phyloP scores from a whole-genome alignment of 2,888 invertebrate genomes.

The Suillia variegata region DNA sequence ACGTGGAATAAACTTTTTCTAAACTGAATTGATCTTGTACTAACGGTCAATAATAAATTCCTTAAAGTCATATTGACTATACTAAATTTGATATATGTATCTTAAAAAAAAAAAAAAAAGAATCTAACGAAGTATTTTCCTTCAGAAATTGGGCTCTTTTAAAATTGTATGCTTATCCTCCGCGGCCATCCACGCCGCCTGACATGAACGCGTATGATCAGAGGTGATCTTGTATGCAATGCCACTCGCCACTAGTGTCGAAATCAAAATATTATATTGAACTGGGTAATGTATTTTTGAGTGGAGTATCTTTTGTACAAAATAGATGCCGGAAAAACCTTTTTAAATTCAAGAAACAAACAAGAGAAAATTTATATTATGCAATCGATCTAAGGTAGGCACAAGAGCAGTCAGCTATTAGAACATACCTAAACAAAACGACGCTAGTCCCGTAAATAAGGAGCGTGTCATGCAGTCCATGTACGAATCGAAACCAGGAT shows the following conservation, averaged over 20 bases:
- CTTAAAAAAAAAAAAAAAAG: neutral
- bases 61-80: too few species aligned
- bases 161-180: conserved; percentile 61
- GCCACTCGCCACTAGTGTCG: conserved; percentile 51
- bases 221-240: conserved; percentile 59
- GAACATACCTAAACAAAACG: conserved; percentile 58
- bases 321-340: conserved; percentile 62
- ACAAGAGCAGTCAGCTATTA: too few species aligned
- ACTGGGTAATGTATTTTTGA: conserved; percentile 52
- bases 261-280: conserved; percentile 57
- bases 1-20: too few species aligned
- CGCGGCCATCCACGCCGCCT: conserved; percentile 62
- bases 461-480: conserved; percentile 63
- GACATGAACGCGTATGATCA: conserved; percentile 59
- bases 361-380: conserved; percentile 34
- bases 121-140: neutral
- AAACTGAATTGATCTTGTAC: too few species aligned
- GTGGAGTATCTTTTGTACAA: conserved; percentile 58
- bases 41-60: too few species aligned
- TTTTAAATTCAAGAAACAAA: conserved; percentile 21
- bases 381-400: conserved; percentile 28
- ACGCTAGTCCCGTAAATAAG: conserved; percentile 60
- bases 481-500: conserved; percentile 62
- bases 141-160: conserved; percentile 49
- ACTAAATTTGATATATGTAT: neutral